Conservation (phyloP, 2,888 invertebrate species). For the Trichogramma dendrolimi region DNA sequence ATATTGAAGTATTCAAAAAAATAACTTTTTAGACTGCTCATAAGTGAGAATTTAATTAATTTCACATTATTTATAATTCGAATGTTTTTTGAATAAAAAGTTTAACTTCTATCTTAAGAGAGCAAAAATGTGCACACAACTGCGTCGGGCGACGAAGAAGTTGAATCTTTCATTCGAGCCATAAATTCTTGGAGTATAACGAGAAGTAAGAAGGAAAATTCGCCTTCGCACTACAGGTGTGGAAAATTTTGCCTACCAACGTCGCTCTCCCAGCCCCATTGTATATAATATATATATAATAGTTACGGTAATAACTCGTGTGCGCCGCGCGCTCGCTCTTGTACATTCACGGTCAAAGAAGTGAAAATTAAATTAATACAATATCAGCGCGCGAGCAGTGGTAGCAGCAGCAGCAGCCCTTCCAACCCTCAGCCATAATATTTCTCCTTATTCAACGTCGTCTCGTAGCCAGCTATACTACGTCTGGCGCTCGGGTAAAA, state of each 20-base stretch:
- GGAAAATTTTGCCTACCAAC: conserved; percentile 17
- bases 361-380: conserved; percentile 49
- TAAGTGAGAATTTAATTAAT: no score
- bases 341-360: conserved; percentile 41
- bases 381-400: conserved; percentile 31
- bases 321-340: not conserved
- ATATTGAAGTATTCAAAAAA: no score
- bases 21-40: no score
- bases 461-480: not conserved
- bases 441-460: not conserved
- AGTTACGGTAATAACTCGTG: conserved; percentile 8
- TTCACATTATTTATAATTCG: no score
- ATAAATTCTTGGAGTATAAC: conserved; percentile 5
- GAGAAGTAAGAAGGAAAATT: conserved; percentile 12
- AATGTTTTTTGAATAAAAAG: no score
- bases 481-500: not conserved
- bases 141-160: no score
- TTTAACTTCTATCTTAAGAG: no score
- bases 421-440: not conserved
- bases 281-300: not conserved
- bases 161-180: not conserved
- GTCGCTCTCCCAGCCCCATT: not conserved
- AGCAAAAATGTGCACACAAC: no score
- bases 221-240: conserved; percentile 16
- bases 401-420: not conserved